These are phyloP conservation scores for Pteria penguin DNA, from an alignment of 2,888 invertebrate species.

Conservation along the genomic window DNA sequence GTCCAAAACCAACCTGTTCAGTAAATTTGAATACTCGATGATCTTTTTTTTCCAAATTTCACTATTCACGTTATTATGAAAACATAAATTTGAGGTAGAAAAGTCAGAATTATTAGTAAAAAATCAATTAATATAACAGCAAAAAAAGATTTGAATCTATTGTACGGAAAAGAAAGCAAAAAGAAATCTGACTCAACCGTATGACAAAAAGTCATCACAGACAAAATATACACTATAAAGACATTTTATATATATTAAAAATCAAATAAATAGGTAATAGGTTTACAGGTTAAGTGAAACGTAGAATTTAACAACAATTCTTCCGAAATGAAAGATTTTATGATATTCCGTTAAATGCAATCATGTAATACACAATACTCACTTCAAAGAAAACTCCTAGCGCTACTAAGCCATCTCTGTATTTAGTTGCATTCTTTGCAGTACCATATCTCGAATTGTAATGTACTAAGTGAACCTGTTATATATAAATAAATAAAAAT, in stretches of 20 bases:
- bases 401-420: conserved; percentile 34
- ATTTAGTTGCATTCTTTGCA: conserved; percentile 30
- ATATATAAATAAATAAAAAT: too few species aligned
- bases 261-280: background rate
- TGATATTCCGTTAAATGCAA: background rate
- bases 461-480: conserved; percentile 36
- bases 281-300: background rate
- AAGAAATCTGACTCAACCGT: too few species aligned
- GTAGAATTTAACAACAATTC: background rate
- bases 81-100: too few species aligned
- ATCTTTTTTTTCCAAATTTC: too few species aligned
- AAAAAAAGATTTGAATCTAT: too few species aligned
- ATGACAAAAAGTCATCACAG: too few species aligned
- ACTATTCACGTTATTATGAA: too few species aligned
- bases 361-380: background rate
- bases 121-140: too few species aligned
- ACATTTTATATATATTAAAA: too few species aligned
- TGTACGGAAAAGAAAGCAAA: too few species aligned
- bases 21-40: too few species aligned
- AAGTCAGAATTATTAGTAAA: background rate
- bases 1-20: conserved; percentile 8
- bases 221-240: too few species aligned
- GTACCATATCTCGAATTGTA: conserved; percentile 39
- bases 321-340: background rate
- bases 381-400: conserved; percentile 33